A percentile compares a stretch with the other conserved stretches of the same genome.
Evolutionary conservation across 2,113 vertebrate genomes (phyloP).

Genomic region (Microtus montanus): DNA sequence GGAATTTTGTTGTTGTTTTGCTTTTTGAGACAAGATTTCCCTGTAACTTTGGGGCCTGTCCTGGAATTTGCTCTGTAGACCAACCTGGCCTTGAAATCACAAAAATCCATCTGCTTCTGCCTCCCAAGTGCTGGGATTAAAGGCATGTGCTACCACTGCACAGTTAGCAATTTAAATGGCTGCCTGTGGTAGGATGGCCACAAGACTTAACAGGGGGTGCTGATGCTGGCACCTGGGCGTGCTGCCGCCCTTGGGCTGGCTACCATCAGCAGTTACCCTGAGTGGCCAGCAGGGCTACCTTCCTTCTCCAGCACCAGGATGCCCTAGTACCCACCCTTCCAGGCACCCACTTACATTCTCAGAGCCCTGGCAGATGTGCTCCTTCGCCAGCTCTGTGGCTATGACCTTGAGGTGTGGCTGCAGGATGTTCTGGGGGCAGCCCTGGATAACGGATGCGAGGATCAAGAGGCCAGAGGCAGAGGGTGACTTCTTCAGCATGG

Average conservation of each 20-base stretch:
- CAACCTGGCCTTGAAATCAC: no score
- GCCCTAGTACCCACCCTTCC: neutral
- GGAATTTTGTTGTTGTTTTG: no score
- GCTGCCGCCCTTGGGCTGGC: neutral
- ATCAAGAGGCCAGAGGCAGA: constrained; percentile 89
- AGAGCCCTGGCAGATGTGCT: constrained; percentile 88
- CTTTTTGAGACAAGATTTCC: no score
- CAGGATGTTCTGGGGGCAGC: constrained; percentile 87
- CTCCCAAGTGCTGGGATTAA: no score
- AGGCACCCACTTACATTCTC: constrained; percentile 88
- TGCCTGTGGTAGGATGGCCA: no score
- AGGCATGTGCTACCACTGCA: no score
- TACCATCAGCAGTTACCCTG: neutral
- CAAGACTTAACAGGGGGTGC: no score
- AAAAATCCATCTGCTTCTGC: no score
- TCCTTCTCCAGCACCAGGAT: accelerated
- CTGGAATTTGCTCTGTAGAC: no score
- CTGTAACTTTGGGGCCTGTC: no score
- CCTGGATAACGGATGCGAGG: constrained; percentile 88
- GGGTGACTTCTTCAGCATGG: constrained; percentile 85
- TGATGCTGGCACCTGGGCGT: neutral
- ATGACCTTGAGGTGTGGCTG: constrained; percentile 87
- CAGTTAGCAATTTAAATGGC: no score
- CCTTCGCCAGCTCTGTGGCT: constrained; percentile 82
- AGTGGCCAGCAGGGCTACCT: neutral